Evolutionary conservation across 2,797 vertebrate species (phyloP).

Genomic region (Centroberyx gerrardi): DNA sequence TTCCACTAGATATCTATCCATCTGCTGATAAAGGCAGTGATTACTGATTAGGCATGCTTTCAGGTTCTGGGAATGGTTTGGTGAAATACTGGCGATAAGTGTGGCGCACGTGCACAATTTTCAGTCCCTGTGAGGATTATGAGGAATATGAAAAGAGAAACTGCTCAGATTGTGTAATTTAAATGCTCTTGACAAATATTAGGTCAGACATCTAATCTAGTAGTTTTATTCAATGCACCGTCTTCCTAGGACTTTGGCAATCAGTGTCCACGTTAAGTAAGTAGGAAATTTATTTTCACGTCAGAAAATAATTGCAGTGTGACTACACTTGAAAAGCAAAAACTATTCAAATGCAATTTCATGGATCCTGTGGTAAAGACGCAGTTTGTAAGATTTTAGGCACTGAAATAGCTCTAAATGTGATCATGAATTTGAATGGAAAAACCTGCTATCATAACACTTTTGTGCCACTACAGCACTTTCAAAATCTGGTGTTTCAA

Average conservation of each 20-base stretch:
- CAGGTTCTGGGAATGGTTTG: background rate
- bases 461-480: background rate
- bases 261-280: constrained; percentile 85
- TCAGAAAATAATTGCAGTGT: constrained; percentile 89
- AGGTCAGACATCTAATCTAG: background rate
- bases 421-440: constrained; percentile 3
- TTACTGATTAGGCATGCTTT: background rate
- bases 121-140: background rate
- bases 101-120: too few relatives aligned
- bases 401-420: constrained; percentile 11
- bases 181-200: background rate
- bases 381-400: constrained; percentile 18
- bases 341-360: constrained; percentile 88
- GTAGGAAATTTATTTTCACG: constrained; percentile 90
- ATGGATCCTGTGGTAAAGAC: constrained; percentile 85
- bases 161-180: too few relatives aligned
- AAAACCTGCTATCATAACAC: background rate
- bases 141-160: background rate
- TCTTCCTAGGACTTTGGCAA: constrained; percentile 36
- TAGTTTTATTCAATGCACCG: constrained; percentile 5
- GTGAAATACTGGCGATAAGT: too few relatives aligned
- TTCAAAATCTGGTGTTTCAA: background rate
- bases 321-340: constrained; percentile 89
- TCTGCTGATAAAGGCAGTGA: background rate
- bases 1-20: background rate